phyloP scores from a whole-genome alignment of 2,888 invertebrate species.

The Artemia sinica region DNA sequence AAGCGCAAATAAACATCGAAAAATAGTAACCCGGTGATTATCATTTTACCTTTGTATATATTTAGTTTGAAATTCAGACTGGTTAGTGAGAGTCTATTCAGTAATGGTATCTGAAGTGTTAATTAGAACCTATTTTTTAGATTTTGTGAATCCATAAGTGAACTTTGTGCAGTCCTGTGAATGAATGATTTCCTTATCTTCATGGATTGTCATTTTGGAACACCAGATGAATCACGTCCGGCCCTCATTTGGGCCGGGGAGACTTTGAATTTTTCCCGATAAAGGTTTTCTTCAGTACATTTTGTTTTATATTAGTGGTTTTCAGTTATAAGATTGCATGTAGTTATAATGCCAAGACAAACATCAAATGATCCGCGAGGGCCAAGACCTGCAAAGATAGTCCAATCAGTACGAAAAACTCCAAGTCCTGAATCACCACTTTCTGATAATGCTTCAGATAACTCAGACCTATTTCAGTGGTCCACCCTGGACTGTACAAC shows the following conservation, averaged over 20 bases:
- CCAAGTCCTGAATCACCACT: conserved; percentile 27
- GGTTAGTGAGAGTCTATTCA: no score
- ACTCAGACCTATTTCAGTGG: conserved; percentile 27
- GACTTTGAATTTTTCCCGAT: background rate
- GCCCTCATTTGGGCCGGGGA: background rate
- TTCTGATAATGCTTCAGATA: conserved; percentile 28
- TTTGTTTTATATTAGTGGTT: background rate
- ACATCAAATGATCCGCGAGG: conserved; percentile 29
- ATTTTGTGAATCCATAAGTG: no score
- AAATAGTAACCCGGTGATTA: no score
- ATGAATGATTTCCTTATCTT: background rate
- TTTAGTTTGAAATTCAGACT: no score
- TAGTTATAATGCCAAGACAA: background rate
- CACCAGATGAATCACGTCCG: conserved; percentile 11
- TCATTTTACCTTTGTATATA: no score
- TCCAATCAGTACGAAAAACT: conserved; percentile 41
- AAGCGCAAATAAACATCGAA: no score
- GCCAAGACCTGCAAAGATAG: conserved; percentile 55
- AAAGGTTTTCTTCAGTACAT: background rate
- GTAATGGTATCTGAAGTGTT: no score
- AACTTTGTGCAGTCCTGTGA: background rate
- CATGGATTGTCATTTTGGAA: conserved; percentile 5
- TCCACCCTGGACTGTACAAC: conserved; percentile 16
- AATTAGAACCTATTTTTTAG: no score
- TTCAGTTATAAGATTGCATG: no score